Evolutionary conservation across 2,113 vertebrate genomes (phyloP).

Genomic region (Philantomba maxwellii): DNA sequence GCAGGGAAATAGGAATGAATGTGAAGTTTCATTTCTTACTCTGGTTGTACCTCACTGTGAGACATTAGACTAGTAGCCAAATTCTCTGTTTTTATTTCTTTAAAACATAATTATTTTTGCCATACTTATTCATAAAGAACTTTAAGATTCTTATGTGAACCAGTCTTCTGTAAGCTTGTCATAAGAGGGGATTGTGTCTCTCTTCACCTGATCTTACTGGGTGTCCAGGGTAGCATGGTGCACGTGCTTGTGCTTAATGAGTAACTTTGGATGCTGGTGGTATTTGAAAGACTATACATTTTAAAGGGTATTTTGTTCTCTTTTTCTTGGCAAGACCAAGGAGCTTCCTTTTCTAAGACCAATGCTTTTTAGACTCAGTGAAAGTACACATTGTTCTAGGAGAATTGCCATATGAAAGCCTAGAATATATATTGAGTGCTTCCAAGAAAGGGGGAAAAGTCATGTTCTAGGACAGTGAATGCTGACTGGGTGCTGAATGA

Average conservation of each 20-base stretch:
- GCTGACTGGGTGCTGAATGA: slow-evolving; percentile 42
- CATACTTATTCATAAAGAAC: neutral
- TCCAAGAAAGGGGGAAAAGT: slow-evolving; percentile 12
- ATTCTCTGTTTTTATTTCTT: slow-evolving; percentile 15
- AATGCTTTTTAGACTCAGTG: slow-evolving; percentile 31
- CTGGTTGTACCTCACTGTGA: neutral
- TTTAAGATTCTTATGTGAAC: neutral
- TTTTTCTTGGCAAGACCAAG: slow-evolving; percentile 31
- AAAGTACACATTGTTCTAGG: slow-evolving; percentile 65
- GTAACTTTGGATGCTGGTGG: neutral
- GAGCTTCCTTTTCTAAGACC: slow-evolving; percentile 55
- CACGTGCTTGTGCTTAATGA: neutral
- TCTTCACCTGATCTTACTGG: neutral
- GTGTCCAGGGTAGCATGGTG: neutral
- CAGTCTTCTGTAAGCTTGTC: neutral
- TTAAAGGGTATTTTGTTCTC: slow-evolving; percentile 54
- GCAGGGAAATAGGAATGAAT: neutral
- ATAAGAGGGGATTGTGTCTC: neutral
- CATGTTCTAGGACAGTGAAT: neutral
- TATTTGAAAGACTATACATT: slow-evolving; percentile 42
- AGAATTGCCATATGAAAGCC: slow-evolving; percentile 49
- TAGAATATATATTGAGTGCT: slow-evolving; percentile 33
- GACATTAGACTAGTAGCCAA: neutral
- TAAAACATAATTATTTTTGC: slow-evolving; percentile 8
- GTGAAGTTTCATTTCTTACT: neutral